These are phyloP conservation scores for Latheticus oryzae DNA, from an alignment of 2,888 invertebrate genomes.

Conservation along the genomic window DNA sequence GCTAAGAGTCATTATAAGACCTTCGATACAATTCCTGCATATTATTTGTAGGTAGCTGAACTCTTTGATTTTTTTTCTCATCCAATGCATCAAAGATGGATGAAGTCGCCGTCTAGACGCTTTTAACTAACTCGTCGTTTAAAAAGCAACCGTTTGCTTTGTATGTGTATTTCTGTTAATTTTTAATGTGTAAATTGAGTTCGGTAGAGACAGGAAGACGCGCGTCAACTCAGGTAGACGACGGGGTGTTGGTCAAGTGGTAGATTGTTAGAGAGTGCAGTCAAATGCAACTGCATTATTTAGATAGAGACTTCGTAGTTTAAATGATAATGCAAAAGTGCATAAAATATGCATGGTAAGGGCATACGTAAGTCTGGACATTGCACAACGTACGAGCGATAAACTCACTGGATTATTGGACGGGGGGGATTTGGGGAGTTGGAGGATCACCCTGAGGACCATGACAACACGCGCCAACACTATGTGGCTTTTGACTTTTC, in stretches of 20 bases:
- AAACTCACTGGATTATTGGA: slow-evolving; percentile 49
- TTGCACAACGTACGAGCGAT: slow-evolving; percentile 44
- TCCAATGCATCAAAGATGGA: slow-evolving; percentile 24
- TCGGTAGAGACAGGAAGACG: slow-evolving; percentile 38
- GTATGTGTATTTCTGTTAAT: slow-evolving; percentile 31
- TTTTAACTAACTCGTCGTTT: slow-evolving; percentile 39
- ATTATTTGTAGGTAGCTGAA: slow-evolving; percentile 18
- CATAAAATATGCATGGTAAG: slow-evolving; percentile 49
- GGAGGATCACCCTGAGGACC: slow-evolving; percentile 24
- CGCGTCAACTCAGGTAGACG: slow-evolving; percentile 30
- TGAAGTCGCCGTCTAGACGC: slow-evolving; percentile 35
- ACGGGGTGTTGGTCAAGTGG: slow-evolving; percentile 34
- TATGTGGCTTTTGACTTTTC: slow-evolving; percentile 31
- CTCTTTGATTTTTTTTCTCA: slow-evolving; percentile 11
- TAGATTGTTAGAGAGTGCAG: slow-evolving; percentile 40
- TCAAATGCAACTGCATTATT: slow-evolving; percentile 45
- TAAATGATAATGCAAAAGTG: slow-evolving; percentile 52
- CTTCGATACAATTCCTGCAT: slow-evolving; percentile 25
- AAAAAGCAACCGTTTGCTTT: slow-evolving; percentile 26
- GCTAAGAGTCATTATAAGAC: slow-evolving; percentile 15
- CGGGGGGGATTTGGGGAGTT: slow-evolving; percentile 42
- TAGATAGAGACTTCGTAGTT: slow-evolving; percentile 43
- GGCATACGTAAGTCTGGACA: slow-evolving; percentile 44
- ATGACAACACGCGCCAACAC: slow-evolving; percentile 11
- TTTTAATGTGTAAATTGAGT: slow-evolving; percentile 41